Conservation (phyloP, 2,113 vertebrate genomes). For the Piprites chloris region DNA sequence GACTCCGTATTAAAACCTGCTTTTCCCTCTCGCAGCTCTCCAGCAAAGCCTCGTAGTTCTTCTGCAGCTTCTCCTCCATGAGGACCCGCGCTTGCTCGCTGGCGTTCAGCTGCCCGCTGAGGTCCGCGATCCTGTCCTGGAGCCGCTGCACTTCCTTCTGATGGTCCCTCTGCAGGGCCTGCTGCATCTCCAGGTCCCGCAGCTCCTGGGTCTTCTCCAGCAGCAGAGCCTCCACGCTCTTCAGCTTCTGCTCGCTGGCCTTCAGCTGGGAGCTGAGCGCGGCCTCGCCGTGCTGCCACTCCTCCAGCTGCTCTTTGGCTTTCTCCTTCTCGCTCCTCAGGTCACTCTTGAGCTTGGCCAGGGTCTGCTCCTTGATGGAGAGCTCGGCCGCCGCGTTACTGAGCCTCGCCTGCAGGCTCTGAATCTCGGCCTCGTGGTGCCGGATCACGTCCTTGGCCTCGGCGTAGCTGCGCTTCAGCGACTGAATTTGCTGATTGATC, state of each 20-base stretch:
- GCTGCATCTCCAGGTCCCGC: conserved; percentile 86
- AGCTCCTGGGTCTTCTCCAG: conserved; percentile 89
- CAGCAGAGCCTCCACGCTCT: conserved; percentile 84
- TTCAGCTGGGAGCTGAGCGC: conserved; percentile 83
- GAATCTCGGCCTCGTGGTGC: conserved; percentile 88
- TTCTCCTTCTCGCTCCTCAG: conserved; percentile 86
- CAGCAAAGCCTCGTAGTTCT: conserved; percentile 80
- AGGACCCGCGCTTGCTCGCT: conserved; percentile 83
- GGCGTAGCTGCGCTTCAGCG: conserved; percentile 87
- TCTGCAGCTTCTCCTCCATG: conserved; percentile 88
- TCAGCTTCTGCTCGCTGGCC: conserved; percentile 88
- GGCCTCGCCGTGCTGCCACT: conserved; percentile 79
- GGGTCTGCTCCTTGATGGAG: conserved; percentile 84
- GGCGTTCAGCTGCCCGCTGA: conserved; percentile 79
- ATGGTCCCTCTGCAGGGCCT: conserved; percentile 87
- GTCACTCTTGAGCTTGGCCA: conserved; percentile 87
- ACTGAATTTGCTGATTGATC: conserved; percentile 87
- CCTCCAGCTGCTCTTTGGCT: conserved; percentile 85
- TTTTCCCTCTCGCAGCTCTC: conserved; percentile 88
- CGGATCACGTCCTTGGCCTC: conserved; percentile 88
- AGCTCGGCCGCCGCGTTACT: conserved; percentile 86
- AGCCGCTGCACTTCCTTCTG: conserved; percentile 86
- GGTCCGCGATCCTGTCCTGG: conserved; percentile 84
- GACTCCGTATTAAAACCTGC: conserved; percentile 78
- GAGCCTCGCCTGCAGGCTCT: conserved; percentile 86